phyloP scores from a whole-genome alignment of 2,888 invertebrate genomes.

The Biston betularia region DNA sequence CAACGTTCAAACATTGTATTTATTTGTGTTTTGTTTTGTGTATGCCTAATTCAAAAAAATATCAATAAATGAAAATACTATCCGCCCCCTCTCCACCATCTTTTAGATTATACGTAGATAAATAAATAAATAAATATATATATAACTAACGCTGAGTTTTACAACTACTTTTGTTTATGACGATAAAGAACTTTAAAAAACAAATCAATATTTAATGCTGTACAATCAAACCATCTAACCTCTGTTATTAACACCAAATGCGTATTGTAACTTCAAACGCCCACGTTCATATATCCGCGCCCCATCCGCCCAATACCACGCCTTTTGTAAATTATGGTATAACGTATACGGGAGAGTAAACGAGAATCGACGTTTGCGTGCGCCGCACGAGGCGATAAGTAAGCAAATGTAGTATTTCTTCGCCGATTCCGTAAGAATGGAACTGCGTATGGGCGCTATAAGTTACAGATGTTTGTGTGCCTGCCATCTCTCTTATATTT shows the following conservation, averaged over 20 bases:
- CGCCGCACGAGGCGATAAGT: conserved; percentile 43
- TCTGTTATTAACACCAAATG: conserved; percentile 10
- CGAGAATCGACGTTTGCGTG: conserved; percentile 45
- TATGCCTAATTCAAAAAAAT: no score
- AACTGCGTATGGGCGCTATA: conserved; percentile 38
- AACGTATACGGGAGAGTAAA: conserved; percentile 45
- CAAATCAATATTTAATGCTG: not conserved
- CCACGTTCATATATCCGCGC: conserved; percentile 15
- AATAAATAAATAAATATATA: no score
- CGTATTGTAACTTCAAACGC: conserved; percentile 1
- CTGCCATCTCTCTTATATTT: conserved; percentile 38
- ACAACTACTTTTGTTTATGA: not conserved
- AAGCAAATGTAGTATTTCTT: conserved; percentile 45
- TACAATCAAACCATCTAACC: conserved; percentile 1
- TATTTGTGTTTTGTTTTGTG: no score
- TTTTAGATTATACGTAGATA: no score
- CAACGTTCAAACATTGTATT: no score
- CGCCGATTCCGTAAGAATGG: conserved; percentile 34
- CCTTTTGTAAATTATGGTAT: conserved; percentile 40
- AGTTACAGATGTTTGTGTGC: conserved; percentile 45
- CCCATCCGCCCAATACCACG: conserved; percentile 30
- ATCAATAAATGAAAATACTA: no score
- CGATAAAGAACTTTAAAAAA: no score
- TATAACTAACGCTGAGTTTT: not conserved
- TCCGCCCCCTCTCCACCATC: no score